Evolutionary conservation across 2,888 invertebrate genomes (phyloP).

Genomic region (Pyrocoelia pectoralis): DNA sequence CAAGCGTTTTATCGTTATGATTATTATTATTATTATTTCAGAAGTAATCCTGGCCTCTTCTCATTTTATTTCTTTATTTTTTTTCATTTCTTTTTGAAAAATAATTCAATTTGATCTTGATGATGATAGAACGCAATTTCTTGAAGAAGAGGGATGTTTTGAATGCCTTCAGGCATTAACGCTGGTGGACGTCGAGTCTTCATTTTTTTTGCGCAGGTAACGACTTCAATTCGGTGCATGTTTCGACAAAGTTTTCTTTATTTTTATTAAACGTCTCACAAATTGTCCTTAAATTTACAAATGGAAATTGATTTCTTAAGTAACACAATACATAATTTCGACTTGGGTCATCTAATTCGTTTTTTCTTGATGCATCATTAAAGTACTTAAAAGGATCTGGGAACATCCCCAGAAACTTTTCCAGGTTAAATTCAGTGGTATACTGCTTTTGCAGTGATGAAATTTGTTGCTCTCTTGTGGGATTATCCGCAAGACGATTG

Average conservation of each 20-base stretch:
- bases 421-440: constrained; percentile 57
- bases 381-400: constrained; percentile 58
- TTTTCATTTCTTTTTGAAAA: constrained; percentile 43
- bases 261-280: background rate
- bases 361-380: constrained; percentile 38
- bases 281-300: background rate
- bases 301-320: constrained; percentile 8
- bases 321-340: constrained; percentile 16
- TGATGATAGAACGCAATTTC: constrained; percentile 48
- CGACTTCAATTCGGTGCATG: constrained; percentile 19
- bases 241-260: constrained; percentile 16
- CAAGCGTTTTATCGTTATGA: too few species aligned
- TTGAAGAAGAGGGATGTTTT: constrained; percentile 54
- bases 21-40: too few species aligned
- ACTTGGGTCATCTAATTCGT: background rate
- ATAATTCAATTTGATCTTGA: constrained; percentile 47
- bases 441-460: constrained; percentile 58
- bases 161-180: constrained; percentile 18
- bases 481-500: constrained; percentile 41
- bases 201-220: constrained; percentile 9
- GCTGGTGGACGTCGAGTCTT: constrained; percentile 23
- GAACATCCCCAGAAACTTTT: constrained; percentile 59
- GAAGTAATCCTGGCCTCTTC: constrained; percentile 52
- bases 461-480: constrained; percentile 50
- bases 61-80: constrained; percentile 39